phyloP scores from a whole-genome alignment of 2,797 vertebrate genomes.

The Chelon labrosus region DNA sequence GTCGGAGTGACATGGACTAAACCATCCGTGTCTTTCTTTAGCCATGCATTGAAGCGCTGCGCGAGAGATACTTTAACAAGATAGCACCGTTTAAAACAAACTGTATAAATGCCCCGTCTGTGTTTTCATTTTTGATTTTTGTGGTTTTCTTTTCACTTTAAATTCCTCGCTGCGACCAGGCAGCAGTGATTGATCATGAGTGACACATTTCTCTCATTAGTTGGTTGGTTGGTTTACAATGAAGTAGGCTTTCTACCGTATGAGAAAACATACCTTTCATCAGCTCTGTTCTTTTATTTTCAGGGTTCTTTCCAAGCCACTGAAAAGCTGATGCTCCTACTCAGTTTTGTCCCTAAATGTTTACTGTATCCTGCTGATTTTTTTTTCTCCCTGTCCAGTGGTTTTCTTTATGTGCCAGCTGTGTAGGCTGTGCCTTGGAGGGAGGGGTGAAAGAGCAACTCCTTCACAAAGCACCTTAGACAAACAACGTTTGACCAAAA shows the following conservation, averaged over 20 bases:
- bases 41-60: slow-evolving; percentile 27
- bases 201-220: too few species aligned
- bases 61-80: slow-evolving; percentile 38
- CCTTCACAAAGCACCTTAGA: slow-evolving; percentile 60
- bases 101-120: slow-evolving; percentile 3
- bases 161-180: background rate
- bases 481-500: slow-evolving; percentile 65
- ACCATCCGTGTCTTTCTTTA: slow-evolving; percentile 48
- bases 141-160: background rate
- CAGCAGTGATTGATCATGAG: background rate
- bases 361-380: slow-evolving; percentile 55
- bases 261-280: background rate
- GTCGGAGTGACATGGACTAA: slow-evolving; percentile 47
- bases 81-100: slow-evolving; percentile 34
- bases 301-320: slow-evolving; percentile 5
- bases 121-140: background rate
- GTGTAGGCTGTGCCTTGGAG: slow-evolving; percentile 41
- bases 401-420: slow-evolving; percentile 43
- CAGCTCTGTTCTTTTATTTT: slow-evolving; percentile 8
- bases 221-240: too few species aligned
- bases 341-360: slow-evolving; percentile 31
- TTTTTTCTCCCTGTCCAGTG: slow-evolving; percentile 15
- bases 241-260: too few species aligned
- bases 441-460: slow-evolving; percentile 58
- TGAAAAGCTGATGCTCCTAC: slow-evolving; percentile 23